These are phyloP conservation scores for Lipophrys pholis DNA, from an alignment of 2,113 vertebrate species.

Conservation along the genomic window DNA sequence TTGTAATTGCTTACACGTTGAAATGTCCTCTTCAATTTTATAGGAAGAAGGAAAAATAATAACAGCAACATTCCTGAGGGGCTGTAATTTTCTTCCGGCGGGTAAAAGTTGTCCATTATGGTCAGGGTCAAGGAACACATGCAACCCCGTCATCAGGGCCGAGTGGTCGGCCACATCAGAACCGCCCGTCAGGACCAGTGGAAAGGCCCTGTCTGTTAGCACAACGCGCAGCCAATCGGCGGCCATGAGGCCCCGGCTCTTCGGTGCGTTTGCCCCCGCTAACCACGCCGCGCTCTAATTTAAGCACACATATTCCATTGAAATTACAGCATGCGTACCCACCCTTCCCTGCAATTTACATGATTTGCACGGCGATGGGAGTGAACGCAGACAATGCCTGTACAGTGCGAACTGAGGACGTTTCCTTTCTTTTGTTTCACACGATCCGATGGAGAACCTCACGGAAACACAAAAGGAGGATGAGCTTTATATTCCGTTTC, in stretches of 20 bases:
- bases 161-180: conserved; percentile 83
- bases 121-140: conserved; percentile 87
- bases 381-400: conserved; percentile 71
- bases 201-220: conserved; percentile 81
- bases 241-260: conserved; percentile 66
- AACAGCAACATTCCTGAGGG: conserved; percentile 86
- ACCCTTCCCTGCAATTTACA: conserved; percentile 83
- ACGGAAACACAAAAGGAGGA: too few species aligned
- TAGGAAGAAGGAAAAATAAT: conserved; percentile 85
- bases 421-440: conserved; percentile 47
- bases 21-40: conserved; percentile 77
- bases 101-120: conserved; percentile 86
- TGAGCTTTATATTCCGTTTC: too few species aligned
- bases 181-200: conserved; percentile 77
- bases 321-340: conserved; percentile 82
- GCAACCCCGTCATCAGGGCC: conserved; percentile 84
- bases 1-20: conserved; percentile 70
- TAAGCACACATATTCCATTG: conserved; percentile 80
- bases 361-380: conserved; percentile 73
- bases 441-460: not conserved
- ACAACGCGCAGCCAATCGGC: conserved; percentile 79
- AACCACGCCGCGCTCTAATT: conserved; percentile 83
- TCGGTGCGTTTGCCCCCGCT: conserved; percentile 75
- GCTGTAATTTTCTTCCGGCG: conserved; percentile 87
- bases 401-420: conserved; percentile 36